These are phyloP conservation scores for Pempheris klunzingeri DNA, from an alignment of 2,797 vertebrate species.

Conservation along the genomic window DNA sequence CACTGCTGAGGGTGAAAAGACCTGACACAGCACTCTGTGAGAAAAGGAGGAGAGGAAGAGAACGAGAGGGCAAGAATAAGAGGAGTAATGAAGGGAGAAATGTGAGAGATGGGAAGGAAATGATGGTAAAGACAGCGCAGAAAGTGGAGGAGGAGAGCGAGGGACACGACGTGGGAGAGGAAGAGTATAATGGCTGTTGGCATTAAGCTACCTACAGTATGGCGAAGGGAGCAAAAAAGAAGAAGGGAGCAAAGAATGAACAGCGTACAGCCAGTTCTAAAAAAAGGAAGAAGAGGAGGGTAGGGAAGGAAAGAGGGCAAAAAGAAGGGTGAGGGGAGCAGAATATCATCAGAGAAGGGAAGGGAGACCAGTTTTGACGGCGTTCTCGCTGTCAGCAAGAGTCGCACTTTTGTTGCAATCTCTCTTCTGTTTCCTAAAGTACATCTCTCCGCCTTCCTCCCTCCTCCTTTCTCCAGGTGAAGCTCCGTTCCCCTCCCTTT, in stretches of 20 bases:
- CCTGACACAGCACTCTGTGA: conserved; percentile 82
- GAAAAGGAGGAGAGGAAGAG: conserved; percentile 49
- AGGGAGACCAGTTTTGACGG: conserved; percentile 34
- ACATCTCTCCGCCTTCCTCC: neutral
- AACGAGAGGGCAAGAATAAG: conserved; percentile 46
- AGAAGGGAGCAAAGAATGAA: conserved; percentile 31
- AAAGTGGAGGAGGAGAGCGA: conserved; percentile 62
- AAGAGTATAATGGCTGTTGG: conserved; percentile 69
- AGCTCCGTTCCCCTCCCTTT: conserved; percentile 6
- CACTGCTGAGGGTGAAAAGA: conserved; percentile 78
- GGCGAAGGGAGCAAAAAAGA: conserved; percentile 36
- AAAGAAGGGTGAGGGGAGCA: conserved; percentile 18
- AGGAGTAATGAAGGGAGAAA: conserved; percentile 41
- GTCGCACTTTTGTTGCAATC: conserved; percentile 8
- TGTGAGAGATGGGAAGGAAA: conserved; percentile 48
- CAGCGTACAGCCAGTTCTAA: conserved; percentile 38
- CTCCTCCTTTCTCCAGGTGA: conserved; percentile 59
- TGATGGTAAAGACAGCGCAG: conserved; percentile 56
- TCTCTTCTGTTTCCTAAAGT: conserved; percentile 35
- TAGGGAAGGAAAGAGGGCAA: conserved; percentile 8
- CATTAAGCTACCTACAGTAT: conserved; percentile 61
- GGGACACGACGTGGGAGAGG: conserved; percentile 63
- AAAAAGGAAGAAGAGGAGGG: conserved; percentile 35
- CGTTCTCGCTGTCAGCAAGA: conserved; percentile 27
- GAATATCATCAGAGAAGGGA: conserved; percentile 26